Evolutionary conservation across 2,113 vertebrate species (phyloP), one percentile per base, ranked within the genome.

Genomic region (Alligator mississippiensis): DNA sequence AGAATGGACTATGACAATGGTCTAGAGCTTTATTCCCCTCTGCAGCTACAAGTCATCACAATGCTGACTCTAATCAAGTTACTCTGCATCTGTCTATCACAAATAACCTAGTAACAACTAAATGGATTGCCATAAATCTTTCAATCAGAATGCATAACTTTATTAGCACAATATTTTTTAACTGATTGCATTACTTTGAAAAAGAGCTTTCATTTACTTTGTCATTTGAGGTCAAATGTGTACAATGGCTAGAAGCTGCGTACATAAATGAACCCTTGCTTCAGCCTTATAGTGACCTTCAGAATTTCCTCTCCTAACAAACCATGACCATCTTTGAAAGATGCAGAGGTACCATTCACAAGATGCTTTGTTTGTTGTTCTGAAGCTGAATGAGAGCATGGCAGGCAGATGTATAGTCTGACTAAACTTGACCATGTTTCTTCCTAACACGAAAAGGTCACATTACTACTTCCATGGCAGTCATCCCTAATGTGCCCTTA

Each of bases 71-170:
- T 98, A 99, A 99, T 98, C 95, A 95, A 96, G 98, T 99, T 98
- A 98, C 94, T 96, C 96, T 97, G 96, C 98, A 98, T 97, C 97
- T 98, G 98, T 97, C 98, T 98, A 98, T 98, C 98, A 98, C 98
- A 98, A 98, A 98, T 98, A 98, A 98, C 98, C 98, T 97, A 96
- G 97, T 98, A 98, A 98, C 98, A 97, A 94, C 93, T 91, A 96
- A 98, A 98, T 97, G 98, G 97, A 98, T 98, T 97, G 97, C 96
- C 98, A 99, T 99, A 98, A 98, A 98, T 99, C 98, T 98, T 98
- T 98, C 98, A 98, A 98, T 99, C 98, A 98, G 97, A 97, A 98
- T 97, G 93, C 93, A 97, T 99, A 99, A 99, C 98, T 98, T 98
- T 98, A 98, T 99, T 99, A 99, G 97, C 97, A 97, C 97, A 96